These are phyloP conservation scores for Reticulitermes speratus DNA, from an alignment of 1,140 invertebrate species.

Conservation along the genomic window DNA sequence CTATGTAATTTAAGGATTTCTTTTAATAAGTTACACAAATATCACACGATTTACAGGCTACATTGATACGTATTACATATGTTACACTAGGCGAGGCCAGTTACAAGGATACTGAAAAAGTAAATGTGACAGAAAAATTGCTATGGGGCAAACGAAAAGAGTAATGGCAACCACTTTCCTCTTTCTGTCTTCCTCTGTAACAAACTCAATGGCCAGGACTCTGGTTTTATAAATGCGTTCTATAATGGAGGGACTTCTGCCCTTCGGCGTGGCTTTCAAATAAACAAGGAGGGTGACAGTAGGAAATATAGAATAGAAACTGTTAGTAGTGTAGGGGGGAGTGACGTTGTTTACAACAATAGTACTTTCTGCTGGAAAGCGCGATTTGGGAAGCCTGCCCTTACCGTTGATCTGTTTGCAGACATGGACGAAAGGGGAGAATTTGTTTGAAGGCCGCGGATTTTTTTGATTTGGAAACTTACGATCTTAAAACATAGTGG, in stretches of 20 bases:
- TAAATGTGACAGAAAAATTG: background rate
- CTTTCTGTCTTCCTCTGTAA: background rate
- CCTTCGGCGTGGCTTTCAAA: constrained; percentile 9
- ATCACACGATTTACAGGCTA: background rate
- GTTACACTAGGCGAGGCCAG: no score
- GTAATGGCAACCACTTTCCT: background rate
- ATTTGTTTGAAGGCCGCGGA: background rate
- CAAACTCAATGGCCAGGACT: background rate
- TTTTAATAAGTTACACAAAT: background rate
- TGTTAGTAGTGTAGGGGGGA: background rate
- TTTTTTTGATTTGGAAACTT: background rate
- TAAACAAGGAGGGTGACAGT: background rate
- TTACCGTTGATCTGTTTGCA: background rate
- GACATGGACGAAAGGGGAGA: background rate
- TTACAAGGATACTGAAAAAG: background rate
- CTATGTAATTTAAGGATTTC: background rate
- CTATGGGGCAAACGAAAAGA: background rate
- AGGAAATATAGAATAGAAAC: background rate
- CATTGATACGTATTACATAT: background rate
- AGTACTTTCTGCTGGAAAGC: background rate
- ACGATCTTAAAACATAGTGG: background rate
- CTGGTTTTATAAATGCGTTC: background rate
- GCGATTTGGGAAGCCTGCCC: background rate
- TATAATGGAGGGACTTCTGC: background rate
- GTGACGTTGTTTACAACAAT: no score